These are phyloP conservation scores for Vultur gryphus DNA, from an alignment of 2,797 vertebrate genomes.

Conservation along the genomic window DNA sequence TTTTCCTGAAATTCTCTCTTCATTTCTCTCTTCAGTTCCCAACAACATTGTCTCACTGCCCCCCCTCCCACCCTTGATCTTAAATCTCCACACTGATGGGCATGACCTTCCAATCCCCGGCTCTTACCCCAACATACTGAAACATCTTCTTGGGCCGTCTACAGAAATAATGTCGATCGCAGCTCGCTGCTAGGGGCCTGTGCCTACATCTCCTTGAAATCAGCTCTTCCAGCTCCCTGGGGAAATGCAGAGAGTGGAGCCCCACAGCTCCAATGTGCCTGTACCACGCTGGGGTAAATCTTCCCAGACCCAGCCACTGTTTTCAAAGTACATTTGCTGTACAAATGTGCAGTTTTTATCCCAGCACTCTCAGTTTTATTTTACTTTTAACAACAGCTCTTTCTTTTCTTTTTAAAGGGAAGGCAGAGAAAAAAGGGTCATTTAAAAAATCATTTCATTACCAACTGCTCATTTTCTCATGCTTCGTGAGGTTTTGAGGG, in stretches of 20 bases:
- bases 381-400: background rate
- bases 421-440: background rate
- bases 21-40: background rate
- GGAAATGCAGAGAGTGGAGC: background rate
- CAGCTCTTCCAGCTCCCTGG: background rate
- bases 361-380: background rate
- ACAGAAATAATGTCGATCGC: rapidly evolving
- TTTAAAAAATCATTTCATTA: background rate
- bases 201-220: background rate
- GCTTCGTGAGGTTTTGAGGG: background rate
- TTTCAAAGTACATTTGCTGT: background rate
- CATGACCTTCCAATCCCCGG: background rate
- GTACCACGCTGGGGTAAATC: background rate
- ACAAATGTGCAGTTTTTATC: background rate
- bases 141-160: background rate
- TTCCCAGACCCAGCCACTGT: background rate
- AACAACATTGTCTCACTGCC: rapidly evolving
- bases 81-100: background rate
- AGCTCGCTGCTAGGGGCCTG: background rate
- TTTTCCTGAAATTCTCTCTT: background rate
- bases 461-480: background rate
- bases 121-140: background rate
- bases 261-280: background rate
- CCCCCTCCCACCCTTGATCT: rapidly evolving
- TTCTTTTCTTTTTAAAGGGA: background rate